Base-by-base conservation (phyloP, 2,113 vertebrate species). In the Odocoileus virginianus region DNA sequence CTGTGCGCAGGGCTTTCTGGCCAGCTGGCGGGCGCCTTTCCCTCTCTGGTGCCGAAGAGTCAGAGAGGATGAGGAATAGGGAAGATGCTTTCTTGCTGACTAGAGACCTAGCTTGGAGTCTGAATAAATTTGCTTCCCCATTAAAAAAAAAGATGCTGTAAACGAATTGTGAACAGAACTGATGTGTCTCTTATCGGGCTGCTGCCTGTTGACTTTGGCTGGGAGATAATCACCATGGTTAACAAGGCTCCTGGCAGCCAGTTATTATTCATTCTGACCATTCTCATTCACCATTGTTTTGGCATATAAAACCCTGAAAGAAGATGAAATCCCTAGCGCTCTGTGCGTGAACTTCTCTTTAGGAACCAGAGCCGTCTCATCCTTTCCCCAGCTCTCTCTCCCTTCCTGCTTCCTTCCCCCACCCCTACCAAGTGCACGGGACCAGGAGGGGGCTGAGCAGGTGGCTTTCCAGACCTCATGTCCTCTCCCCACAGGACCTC, bases 211-310 rank as follows among this genome's bases (percentile, higher is more conserved):
- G 8, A 43, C 40, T 6, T 97, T 97, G 96, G 96, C 97, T 98
- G 97, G 96, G 96, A 98, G 98, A 99, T 99, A 99, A 98, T 99
- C 97, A 98, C 98, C 98, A 98, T 98, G 98, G 98, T 97, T 97
- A 96, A 95, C 23, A 43, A 67, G 98, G 96, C 98, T 98, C 98
- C 98, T 93, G 96, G 97, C 88, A 97, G 98, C 67, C 94, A 95
- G 83, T 98, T 98, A 83, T 98, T 98, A 92, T 97, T 95, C 95
- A 95, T 91, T 92, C 96, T 98, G 96, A 92, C 95, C 96, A 92
- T 97, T 98, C 97, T 95, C 58, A 97, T 93, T 91, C 47, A 82
- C 11, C 55, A 88, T 97, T 97, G 85, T 96, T 98, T 92, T 50
- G 71, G 82, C 89, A 92, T 27, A 90, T 58, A 92, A 97, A 61